Percentiles rank a stretch among this genome's conserved stretches.
Conservation (phyloP, 2,113 vertebrate genomes). For the Nannobrachium achirus region DNA sequence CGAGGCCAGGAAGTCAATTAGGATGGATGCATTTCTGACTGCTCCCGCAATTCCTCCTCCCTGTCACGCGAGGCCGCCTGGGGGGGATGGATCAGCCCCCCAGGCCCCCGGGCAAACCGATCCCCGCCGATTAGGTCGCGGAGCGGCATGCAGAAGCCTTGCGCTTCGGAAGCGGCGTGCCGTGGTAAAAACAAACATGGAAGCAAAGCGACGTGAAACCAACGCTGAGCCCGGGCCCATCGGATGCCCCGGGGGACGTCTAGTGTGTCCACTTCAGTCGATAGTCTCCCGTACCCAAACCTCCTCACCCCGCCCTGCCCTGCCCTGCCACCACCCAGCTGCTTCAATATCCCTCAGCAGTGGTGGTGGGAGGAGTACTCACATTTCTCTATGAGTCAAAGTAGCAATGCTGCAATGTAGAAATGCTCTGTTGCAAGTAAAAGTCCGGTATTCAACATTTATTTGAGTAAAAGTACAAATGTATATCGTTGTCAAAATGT, state of each 20-base stretch:
- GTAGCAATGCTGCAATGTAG: no score
- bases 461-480: no score
- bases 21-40: slow-evolving; percentile 72
- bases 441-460: no score
- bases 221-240: slow-evolving; percentile 20
- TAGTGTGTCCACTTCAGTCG: slow-evolving; percentile 61
- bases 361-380: no score
- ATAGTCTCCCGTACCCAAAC: slow-evolving; percentile 21
- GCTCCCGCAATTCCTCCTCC: slow-evolving; percentile 62
- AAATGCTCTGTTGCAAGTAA: no score
- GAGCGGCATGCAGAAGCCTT: slow-evolving; percentile 57
- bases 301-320: no score
- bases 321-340: background rate
- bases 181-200: slow-evolving; percentile 71
- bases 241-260: slow-evolving; percentile 45
- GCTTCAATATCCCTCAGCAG: slow-evolving; percentile 28
- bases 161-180: slow-evolving; percentile 35
- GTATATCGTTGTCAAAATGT: no score
- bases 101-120: slow-evolving; percentile 46
- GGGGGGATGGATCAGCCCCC: slow-evolving; percentile 1
- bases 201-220: slow-evolving; percentile 60
- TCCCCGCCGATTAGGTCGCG: slow-evolving; percentile 41
- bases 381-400: no score
- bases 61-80: slow-evolving; percentile 62
- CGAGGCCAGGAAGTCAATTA: slow-evolving; percentile 79